Evolutionary conservation across 1,140 invertebrate species (phyloP).

Genomic region (Tachypleus tridentatus): DNA sequence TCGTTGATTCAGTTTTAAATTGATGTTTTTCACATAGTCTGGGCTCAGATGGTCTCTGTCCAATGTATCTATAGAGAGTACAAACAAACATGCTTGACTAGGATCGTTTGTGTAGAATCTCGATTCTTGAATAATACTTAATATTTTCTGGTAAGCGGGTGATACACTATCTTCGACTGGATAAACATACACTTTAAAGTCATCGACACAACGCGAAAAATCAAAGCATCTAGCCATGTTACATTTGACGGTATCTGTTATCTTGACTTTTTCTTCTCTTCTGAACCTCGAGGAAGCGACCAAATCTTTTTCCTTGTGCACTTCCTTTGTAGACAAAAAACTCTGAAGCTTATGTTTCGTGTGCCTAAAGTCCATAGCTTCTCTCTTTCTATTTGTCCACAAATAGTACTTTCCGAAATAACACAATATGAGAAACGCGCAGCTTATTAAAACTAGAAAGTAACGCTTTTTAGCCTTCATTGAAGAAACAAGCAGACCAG

Average conservation of each 20-base stretch:
- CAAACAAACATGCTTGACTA: slow-evolving; percentile 83
- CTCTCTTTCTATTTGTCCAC: slow-evolving; percentile 24
- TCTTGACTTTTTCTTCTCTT: no score
- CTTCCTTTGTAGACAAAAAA: slow-evolving; percentile 15
- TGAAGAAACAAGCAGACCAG: no score
- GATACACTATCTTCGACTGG: slow-evolving; percentile 25
- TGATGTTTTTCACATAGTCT: slow-evolving; percentile 83
- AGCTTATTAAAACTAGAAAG: slow-evolving; percentile 61
- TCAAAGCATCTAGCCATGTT: slow-evolving; percentile 95
- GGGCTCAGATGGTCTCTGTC: slow-evolving; percentile 84
- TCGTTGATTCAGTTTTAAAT: slow-evolving; percentile 45
- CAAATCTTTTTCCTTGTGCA: slow-evolving; percentile 10
- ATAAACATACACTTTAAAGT: slow-evolving; percentile 78
- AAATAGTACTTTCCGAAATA: slow-evolving; percentile 54
- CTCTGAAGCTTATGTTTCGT: slow-evolving; percentile 22
- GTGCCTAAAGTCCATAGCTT: slow-evolving; percentile 46
- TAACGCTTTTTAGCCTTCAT: slow-evolving; percentile 93
- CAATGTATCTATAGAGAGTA: slow-evolving; percentile 87
- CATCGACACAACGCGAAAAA: slow-evolving; percentile 60
- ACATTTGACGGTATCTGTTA: slow-evolving; percentile 37
- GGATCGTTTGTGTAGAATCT: slow-evolving; percentile 83
- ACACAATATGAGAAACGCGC: slow-evolving; percentile 67
- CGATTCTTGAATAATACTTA: slow-evolving; percentile 79
- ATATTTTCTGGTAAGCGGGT: slow-evolving; percentile 81
- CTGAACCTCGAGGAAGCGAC: slow-evolving; percentile 3